A percentile compares a stretch with the other conserved stretches of the same genome.
Evolutionary conservation across 2,797 vertebrate genomes (phyloP).

Genomic region (Sarcoramphus papa): DNA sequence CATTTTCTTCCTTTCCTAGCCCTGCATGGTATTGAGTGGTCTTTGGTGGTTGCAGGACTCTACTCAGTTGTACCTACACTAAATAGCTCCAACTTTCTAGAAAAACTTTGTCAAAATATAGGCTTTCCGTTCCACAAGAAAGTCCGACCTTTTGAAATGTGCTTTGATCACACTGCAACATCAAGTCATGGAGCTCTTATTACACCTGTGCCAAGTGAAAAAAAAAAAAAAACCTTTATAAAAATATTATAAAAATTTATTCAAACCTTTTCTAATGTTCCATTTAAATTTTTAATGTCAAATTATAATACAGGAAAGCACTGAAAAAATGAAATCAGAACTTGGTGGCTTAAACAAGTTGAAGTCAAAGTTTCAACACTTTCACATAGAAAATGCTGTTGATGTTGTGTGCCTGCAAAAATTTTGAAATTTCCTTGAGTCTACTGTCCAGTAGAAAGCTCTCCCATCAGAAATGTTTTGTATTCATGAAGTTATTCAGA

Average conservation of each 20-base stretch:
- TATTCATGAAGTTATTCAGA: neutral
- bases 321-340: neutral
- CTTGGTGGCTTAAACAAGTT: neutral
- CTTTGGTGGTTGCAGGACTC: neutral
- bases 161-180: neutral
- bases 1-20: neutral
- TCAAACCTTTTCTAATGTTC: neutral
- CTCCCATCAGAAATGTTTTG: neutral
- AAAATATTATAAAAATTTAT: neutral
- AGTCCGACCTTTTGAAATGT: neutral
- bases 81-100: neutral
- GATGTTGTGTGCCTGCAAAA: neutral
- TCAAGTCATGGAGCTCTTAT: neutral
- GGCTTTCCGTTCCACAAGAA: neutral
- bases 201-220: neutral
- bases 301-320: neutral
- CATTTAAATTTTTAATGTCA: neutral
- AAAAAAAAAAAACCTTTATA: neutral
- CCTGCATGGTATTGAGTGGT: neutral
- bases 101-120: neutral
- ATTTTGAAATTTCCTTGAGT: neutral
- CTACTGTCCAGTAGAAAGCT: neutral
- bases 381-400: neutral
- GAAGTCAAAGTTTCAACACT: neutral
- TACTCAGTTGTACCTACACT: neutral